Evolutionary conservation across 2,113 vertebrate species (phyloP).

Genomic region (Saguinus imperator): DNA sequence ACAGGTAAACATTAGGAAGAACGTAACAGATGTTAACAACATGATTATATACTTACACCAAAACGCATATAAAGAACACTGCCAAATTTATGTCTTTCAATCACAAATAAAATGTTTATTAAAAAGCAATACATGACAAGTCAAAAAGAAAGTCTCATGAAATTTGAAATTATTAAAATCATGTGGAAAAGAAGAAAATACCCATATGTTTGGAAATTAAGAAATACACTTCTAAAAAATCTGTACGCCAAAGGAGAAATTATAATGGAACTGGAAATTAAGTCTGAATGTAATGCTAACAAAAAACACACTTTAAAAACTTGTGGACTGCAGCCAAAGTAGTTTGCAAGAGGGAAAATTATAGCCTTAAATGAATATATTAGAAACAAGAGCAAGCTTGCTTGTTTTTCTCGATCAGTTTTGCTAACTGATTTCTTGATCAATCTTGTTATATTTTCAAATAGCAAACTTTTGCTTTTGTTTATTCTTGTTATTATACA

Average conservation of each 20-base stretch:
- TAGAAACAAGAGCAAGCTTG: neutral
- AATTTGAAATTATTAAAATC: constrained; percentile 29
- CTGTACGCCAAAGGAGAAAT: neutral
- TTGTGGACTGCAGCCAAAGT: neutral
- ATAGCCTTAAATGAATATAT: neutral
- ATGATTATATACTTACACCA: neutral
- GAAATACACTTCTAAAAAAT: neutral
- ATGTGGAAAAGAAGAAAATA: neutral
- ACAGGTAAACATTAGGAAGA: neutral
- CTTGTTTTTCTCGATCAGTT: neutral
- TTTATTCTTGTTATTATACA: neutral
- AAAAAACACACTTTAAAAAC: neutral
- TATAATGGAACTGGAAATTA: neutral
- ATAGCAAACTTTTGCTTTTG: neutral
- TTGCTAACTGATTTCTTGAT: constrained; percentile 15
- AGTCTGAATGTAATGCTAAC: neutral
- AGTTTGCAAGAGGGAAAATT: neutral
- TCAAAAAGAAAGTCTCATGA: neutral
- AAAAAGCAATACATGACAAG: neutral
- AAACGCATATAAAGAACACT: neutral
- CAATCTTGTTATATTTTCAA: neutral
- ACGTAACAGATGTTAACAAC: neutral
- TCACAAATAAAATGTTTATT: neutral
- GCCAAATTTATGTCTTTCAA: neutral
- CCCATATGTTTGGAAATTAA: neutral